phyloP scores from a whole-genome alignment of 2,888 invertebrate genomes.

The Capitulum mitella region DNA sequence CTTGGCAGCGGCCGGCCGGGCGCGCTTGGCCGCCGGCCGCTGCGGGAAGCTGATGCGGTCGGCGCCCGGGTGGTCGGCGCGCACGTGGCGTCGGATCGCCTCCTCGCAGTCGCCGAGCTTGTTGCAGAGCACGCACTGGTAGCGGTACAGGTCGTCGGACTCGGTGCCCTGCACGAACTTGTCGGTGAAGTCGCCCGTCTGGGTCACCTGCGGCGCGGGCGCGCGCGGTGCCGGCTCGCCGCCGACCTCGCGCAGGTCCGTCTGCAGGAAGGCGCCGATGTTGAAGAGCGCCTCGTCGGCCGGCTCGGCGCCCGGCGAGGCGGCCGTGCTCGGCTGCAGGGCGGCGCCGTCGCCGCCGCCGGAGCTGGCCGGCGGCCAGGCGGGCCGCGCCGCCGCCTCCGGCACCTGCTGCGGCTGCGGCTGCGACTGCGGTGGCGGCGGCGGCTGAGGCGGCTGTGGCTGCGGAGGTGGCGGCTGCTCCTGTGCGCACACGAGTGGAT shows the following conservation, averaged over 20 bases:
- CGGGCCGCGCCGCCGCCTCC: neutral
- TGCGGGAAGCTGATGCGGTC: slow-evolving; percentile 23
- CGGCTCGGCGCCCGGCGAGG: neutral
- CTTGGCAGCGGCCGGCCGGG: neutral
- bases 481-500: too few species aligned
- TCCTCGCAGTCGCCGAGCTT: slow-evolving; percentile 21
- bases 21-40: neutral
- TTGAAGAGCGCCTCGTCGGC: neutral
- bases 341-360: neutral
- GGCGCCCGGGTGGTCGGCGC: slow-evolving; percentile 15
- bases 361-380: neutral
- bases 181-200: slow-evolving; percentile 16
- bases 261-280: slow-evolving; percentile 17
- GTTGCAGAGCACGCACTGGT: slow-evolving; percentile 18
- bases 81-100: slow-evolving; percentile 12
- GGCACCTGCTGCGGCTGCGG: neutral
- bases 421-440: too few species aligned
- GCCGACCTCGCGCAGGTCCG: slow-evolving; percentile 10
- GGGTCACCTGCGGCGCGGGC: neutral
- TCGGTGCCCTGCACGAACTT: slow-evolving; percentile 6
- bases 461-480: too few species aligned
- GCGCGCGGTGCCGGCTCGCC: neutral
- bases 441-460: too few species aligned
- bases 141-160: slow-evolving; percentile 14
- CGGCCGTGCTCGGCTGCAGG: neutral